A percentile compares a stretch with the other conserved stretches of the same genome.
These are phyloP conservation scores for Sylvietta virens DNA, from an alignment of 2,113 vertebrate species.

Conservation along the genomic window DNA sequence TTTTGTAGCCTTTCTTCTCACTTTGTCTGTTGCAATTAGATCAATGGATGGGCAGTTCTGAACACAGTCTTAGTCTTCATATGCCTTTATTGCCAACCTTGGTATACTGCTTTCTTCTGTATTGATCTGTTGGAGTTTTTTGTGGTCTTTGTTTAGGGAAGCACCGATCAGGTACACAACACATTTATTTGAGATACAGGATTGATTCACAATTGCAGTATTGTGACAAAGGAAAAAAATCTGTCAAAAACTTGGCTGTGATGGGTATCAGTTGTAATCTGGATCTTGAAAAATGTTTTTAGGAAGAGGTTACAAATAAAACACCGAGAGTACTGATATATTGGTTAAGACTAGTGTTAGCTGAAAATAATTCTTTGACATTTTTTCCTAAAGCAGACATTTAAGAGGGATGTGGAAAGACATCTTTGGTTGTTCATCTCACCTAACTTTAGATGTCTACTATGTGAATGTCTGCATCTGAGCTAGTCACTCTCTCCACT, in stretches of 20 bases:
- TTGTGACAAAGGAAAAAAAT: background rate
- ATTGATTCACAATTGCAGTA: background rate
- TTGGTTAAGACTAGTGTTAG: background rate
- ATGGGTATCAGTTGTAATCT: background rate
- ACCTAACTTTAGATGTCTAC: constrained; percentile 52
- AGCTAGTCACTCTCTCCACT: constrained; percentile 12
- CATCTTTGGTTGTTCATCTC: constrained; percentile 5
- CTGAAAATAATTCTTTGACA: background rate
- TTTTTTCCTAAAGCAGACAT: background rate
- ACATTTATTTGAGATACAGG: background rate
- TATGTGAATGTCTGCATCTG: constrained; percentile 28
- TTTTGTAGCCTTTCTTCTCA: background rate
- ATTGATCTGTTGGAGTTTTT: background rate
- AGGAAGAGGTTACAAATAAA: background rate
- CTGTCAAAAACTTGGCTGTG: background rate
- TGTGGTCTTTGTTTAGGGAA: background rate
- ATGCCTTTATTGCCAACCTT: background rate
- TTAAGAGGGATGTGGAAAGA: background rate
- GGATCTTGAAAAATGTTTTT: background rate
- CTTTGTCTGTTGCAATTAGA: background rate
- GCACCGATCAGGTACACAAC: background rate
- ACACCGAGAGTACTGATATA: background rate
- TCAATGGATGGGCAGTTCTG: background rate
- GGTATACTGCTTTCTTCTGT: background rate
- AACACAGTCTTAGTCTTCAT: background rate